Base-by-base conservation (phyloP, 2,888 invertebrate species). In the Idaea aversata region DNA sequence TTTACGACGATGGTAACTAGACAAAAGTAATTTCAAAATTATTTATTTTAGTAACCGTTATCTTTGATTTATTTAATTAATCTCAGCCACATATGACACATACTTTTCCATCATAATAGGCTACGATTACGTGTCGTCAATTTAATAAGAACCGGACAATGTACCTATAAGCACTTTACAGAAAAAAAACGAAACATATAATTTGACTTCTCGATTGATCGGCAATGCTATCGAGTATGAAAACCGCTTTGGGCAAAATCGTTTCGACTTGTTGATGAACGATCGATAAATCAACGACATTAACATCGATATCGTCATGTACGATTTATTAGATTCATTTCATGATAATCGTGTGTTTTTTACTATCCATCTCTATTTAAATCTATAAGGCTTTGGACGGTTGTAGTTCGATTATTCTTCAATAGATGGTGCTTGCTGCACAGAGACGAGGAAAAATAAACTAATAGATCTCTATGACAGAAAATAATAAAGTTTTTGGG, bases 51-150 rank as follows among this genome's bases (percentile, higher is more conserved):
- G 5, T 36, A 7, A 36, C 10, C 5, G 36, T 5, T 36, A 36
- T 25, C 13, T 35, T 77, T 75, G 76, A 78, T 82, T 80, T 80
- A 76, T 77, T 73, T 75, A 80, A 86, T 85, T 81, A 83, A 86
- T 86, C 79, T 79, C 78, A 73, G 74, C 77, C 73, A 72, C 75
- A 70, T 73, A 64, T 77, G 80, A 82, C 77, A 83, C 74, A 76
- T 80, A 75, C 74, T 76, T 73, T 65, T 77, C 80, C 75, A 77
- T 78, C 73, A 76, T 84, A 84, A 87, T 84, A 72, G 78, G 72
- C 74, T 77, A 83, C 86, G 82, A 88, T 89, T 89, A 88, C 77
- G 75, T 82, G 83, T 87, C 87, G 80, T 83, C 82, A 80, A 82
- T 81, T 84, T 81, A 81, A 84, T 82, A 84, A 83, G 81, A 83